These are phyloP conservation scores for Hippocampus barbouri DNA, from an alignment of 2,113 vertebrate species.

Conservation along the genomic window DNA sequence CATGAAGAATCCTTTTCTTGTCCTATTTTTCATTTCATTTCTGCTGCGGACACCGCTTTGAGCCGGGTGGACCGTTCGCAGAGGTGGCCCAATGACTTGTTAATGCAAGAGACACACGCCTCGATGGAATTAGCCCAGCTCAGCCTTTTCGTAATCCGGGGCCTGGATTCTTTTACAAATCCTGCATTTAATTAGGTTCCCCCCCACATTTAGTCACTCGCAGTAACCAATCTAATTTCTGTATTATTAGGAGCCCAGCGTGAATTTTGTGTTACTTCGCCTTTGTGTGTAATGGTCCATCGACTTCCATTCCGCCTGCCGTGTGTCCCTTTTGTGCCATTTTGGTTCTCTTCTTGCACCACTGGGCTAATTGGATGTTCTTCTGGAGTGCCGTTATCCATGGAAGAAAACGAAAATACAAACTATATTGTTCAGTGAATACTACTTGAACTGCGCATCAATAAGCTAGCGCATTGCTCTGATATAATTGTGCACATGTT, in stretches of 20 bases:
- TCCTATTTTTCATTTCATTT: too few relatives aligned
- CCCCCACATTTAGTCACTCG: conserved; percentile 59
- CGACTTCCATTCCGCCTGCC: conserved; percentile 47
- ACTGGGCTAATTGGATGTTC: neutral
- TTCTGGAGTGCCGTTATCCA: neutral
- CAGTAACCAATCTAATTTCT: conserved; percentile 59
- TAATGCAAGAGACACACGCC: conserved; percentile 58
- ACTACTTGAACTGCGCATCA: neutral
- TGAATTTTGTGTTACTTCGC: conserved; percentile 48
- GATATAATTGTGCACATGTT: neutral
- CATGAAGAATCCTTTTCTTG: too few relatives aligned
- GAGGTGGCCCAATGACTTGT: conserved; percentile 39
- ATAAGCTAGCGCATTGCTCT: neutral
- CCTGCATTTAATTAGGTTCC: conserved; percentile 71
- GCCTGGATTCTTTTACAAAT: conserved; percentile 69
- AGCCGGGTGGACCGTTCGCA: too few relatives aligned
- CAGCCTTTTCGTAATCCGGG: conserved; percentile 67
- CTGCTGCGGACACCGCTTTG: too few relatives aligned
- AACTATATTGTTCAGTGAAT: neutral
- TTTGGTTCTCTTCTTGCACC: conserved; percentile 8
- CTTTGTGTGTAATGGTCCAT: conserved; percentile 49
- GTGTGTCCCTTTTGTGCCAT: conserved; percentile 31
- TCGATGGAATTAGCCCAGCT: conserved; percentile 52
- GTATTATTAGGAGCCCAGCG: conserved; percentile 48
- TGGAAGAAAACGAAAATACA: neutral